Percentiles rank a stretch among this genome's conserved stretches.
These are phyloP conservation scores for Phytoseiulus persimilis DNA, from an alignment of 2,888 invertebrate species.

Conservation along the genomic window DNA sequence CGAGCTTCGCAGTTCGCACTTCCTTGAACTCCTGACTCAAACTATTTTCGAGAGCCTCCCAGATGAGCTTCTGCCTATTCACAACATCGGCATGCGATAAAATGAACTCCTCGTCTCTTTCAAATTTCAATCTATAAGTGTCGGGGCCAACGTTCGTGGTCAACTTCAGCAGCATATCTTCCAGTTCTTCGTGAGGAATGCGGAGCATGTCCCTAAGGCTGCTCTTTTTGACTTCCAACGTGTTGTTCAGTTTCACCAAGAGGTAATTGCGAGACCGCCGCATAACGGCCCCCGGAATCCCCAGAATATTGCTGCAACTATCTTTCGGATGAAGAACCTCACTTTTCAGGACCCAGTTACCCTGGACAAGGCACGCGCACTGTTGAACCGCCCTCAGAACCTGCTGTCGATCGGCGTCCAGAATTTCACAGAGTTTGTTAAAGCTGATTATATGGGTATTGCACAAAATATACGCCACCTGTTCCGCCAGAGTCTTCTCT, in stretches of 20 bases:
- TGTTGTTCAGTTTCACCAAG: background rate
- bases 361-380: conserved; percentile 33
- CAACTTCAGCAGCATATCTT: background rate
- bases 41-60: background rate
- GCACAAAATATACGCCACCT: background rate
- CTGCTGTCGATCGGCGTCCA: background rate
- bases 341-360: conserved; percentile 23
- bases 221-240: conserved; percentile 1
- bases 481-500: background rate
- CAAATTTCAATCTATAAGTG: conserved; percentile 12
- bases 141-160: background rate
- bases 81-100: background rate
- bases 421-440: background rate
- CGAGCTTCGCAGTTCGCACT: too few species aligned
- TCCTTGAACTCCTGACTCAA: too few species aligned
- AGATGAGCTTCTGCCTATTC: conserved; percentile 20
- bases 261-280: conserved; percentile 28
- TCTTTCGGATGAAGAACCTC: conserved; percentile 16
- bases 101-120: conserved; percentile 13
- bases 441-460: background rate
- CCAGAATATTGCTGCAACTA: conserved; percentile 14
- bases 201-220: background rate
- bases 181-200: conserved; percentile 15
- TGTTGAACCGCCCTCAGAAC: conserved; percentile 27
- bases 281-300: conserved; percentile 18